Base-by-base conservation (phyloP, 2,113 vertebrate genomes). In the Platichthys stellatus region DNA sequence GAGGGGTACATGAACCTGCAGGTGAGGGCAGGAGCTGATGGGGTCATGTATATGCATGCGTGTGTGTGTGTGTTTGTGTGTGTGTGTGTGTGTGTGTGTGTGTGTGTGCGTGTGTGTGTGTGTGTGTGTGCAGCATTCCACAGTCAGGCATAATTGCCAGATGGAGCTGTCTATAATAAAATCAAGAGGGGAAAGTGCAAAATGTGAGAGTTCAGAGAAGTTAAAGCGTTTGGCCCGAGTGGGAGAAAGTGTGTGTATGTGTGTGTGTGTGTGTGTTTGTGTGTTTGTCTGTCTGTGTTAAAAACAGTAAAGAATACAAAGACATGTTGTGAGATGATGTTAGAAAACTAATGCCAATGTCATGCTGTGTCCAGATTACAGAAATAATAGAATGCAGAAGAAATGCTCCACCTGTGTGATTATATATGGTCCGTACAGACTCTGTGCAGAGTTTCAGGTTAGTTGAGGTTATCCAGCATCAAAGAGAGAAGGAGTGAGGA, bases 401-500 rank as follows among this genome's bases (percentile, higher is more conserved):
- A 45, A 45, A 38, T 38, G 35, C 35, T 38, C 35, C 35, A 38
- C 2, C 43, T 45, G 43, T 45, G 11, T 45, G 43, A 14, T 15
- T 45, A 4, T 4, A 49, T 38, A 20, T 15, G 21, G 40, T 24
- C 10, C 63, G n/a, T 47, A 49, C 54, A n/a, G 26, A 65, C 31
- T 31, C 31, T 31, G 31, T 35, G 14, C 56, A 53, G n/a, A 31
- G 40, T 23, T 31, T 71, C 63, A 38, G 72, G 78, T 77, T 77
- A 72, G 51, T 67, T 80, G 21, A 84, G 69, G 81, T 83, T 80
- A 74, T 83, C 54, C 53, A 68, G 74, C 88, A 86, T 88, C 63
- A 88, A 88, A 87, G 74, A 45, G 28, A 58, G 28, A 40, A 47
- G 15, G 14, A 47, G 45, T 45, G 28, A 40, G 15, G 21, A 51